Evolutionary conservation across 2,113 vertebrate genomes (phyloP).

Genomic region (Sialia sialis): DNA sequence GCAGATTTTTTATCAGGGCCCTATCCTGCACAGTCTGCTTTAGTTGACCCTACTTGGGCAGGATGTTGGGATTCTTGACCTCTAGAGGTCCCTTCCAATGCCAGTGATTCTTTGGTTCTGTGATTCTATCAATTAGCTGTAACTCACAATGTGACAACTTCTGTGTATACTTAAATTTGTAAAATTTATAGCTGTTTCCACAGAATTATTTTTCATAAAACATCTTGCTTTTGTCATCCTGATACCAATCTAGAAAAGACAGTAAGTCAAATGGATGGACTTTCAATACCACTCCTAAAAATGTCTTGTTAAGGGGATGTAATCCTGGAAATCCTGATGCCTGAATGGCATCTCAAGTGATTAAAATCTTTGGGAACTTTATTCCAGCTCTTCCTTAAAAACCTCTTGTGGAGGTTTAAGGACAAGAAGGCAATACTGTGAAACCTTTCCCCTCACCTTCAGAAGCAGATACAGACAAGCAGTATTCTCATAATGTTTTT

Average conservation of each 20-base stretch:
- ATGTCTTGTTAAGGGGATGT: background rate
- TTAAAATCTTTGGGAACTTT: background rate
- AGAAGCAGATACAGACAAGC: background rate
- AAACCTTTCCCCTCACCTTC: background rate
- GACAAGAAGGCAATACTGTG: background rate
- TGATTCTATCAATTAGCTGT: background rate
- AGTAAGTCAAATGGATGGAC: background rate
- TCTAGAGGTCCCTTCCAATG: accelerated
- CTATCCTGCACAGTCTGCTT: background rate
- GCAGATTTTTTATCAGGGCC: background rate
- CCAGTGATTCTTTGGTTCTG: background rate
- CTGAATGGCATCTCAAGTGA: background rate
- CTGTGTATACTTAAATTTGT: background rate
- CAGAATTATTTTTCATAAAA: background rate
- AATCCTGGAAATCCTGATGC: background rate
- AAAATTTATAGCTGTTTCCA: background rate
- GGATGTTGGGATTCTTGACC: background rate
- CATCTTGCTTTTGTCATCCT: background rate
- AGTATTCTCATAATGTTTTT: background rate
- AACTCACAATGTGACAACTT: background rate
- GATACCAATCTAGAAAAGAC: background rate
- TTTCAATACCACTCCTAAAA: background rate
- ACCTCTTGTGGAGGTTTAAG: background rate
- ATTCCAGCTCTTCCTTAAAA: background rate
- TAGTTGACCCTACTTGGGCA: background rate